Percentiles rank a stretch among this genome's conserved stretches.
phyloP scores from a whole-genome alignment of 2,888 invertebrate species.

The Empis stercorea region DNA sequence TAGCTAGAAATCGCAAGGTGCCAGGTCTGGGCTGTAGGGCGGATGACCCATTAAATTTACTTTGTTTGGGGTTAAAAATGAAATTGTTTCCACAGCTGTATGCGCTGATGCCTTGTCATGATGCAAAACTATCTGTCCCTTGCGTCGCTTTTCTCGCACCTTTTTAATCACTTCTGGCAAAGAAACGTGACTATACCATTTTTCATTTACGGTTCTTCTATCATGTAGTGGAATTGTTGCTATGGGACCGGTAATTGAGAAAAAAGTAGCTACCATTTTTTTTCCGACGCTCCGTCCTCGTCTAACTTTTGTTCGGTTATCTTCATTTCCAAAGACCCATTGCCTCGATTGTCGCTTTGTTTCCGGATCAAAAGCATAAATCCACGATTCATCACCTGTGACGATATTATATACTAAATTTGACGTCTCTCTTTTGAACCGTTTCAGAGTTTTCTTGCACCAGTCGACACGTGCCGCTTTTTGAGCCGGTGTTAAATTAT shows the following conservation, averaged over 20 bases:
- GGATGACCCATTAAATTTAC: conserved; percentile 3
- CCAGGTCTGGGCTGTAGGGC: conserved; percentile 2
- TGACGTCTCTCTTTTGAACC: no score
- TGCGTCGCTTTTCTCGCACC: not conserved
- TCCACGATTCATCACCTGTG: conserved; percentile 4
- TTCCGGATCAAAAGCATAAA: not conserved
- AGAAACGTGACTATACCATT: no score
- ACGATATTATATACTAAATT: no score
- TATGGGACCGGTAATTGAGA: not conserved
- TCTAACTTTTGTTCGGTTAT: no score
- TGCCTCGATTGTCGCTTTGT: no score
- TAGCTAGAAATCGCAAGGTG: no score
- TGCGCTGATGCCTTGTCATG: conserved; percentile 1
- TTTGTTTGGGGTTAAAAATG: not conserved
- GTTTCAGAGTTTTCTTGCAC: no score
- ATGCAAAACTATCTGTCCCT: not conserved
- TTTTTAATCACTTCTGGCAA: not conserved
- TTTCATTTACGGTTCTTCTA: not conserved
- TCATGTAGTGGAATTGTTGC: not conserved
- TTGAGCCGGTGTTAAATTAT: no score
- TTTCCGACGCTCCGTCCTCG: no score
- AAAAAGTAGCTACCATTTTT: no score
- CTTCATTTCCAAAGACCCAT: no score
- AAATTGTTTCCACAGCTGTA: not conserved
- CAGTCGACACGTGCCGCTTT: no score